phyloP scores from a whole-genome alignment of 1,140 invertebrate genomes.

The Meloidogyne exigua region DNA sequence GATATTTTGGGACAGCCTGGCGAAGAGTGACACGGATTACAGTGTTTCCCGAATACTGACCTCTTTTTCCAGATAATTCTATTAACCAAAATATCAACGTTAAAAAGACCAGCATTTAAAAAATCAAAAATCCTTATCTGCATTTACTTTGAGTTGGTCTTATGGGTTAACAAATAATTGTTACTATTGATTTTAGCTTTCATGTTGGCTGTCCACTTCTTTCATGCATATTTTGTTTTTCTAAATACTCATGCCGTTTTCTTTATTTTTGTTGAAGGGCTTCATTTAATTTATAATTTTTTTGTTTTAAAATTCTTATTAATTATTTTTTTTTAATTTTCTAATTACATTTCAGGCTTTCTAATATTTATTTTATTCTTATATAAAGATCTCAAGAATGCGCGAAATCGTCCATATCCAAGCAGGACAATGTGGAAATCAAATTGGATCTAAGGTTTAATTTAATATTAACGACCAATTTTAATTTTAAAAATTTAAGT shows the following conservation, averaged over 20 bases:
- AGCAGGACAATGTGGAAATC: conserved; percentile 88
- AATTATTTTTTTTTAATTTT: not conserved
- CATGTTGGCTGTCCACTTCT: not conserved
- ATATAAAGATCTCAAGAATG: not conserved
- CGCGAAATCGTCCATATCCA: conserved; percentile 72
- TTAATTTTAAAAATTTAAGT: conserved; percentile 41
- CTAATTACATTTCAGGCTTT: not conserved
- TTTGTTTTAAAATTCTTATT: not conserved
- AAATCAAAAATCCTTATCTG: not conserved
- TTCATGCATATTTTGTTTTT: not conserved
- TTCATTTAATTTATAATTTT: not conserved
- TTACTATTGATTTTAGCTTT: not conserved
- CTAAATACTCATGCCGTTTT: not conserved
- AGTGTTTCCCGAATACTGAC: not conserved
- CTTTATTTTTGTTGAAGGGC: not conserved
- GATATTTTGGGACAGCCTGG: not conserved
- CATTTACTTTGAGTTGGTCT: not conserved
- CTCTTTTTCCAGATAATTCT: not conserved
- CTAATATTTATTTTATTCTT: not conserved
- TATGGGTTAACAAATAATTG: not conserved
- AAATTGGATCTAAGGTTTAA: conserved; percentile 85
- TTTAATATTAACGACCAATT: not conserved
- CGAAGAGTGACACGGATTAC: not conserved
- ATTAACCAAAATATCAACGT: not conserved
- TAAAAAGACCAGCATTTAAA: not conserved